These are phyloP conservation scores for Lepisosteus osseus DNA, from an alignment of 2,113 vertebrate species.

Conservation along the genomic window DNA sequence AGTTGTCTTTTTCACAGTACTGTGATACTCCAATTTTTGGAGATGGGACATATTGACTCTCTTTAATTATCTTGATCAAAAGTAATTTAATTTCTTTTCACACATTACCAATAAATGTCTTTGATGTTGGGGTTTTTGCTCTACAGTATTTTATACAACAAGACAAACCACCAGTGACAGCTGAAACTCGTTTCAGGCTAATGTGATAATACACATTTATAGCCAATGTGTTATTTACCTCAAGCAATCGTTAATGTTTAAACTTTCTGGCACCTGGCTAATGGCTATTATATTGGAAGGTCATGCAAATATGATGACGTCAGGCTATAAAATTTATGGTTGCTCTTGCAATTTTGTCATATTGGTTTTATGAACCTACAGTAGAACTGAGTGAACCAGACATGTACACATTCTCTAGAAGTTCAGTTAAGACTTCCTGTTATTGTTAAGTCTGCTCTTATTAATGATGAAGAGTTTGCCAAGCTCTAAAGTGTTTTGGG, in stretches of 20 bases:
- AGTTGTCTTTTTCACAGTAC: too few relatives aligned
- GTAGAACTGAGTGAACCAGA: slow-evolving; percentile 31
- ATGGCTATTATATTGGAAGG: background rate
- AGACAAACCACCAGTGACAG: background rate
- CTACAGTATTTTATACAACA: background rate
- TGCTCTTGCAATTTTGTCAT: slow-evolving; percentile 38
- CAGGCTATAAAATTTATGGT: slow-evolving; percentile 41
- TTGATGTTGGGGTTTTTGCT: background rate
- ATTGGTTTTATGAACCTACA: slow-evolving; percentile 22
- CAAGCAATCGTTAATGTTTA: slow-evolving; percentile 1
- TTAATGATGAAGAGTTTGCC: slow-evolving; percentile 30
- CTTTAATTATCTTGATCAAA: too few relatives aligned
- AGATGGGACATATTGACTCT: too few relatives aligned
- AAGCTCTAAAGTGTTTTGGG: slow-evolving; percentile 51
- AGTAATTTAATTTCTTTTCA: too few relatives aligned
- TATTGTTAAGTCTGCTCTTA: slow-evolving; percentile 46
- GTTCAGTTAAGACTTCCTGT: slow-evolving; percentile 52
- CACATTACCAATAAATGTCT: background rate
- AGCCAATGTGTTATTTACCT: slow-evolving; percentile 1
- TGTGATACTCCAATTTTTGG: too few relatives aligned
- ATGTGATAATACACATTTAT: slow-evolving; percentile 24
- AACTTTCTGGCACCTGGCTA: background rate
- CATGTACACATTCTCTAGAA: slow-evolving; percentile 41
- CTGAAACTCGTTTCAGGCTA: slow-evolving; percentile 26
- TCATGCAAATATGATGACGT: slow-evolving; percentile 22